Evolutionary conservation across 2,888 invertebrate species (phyloP).

Genomic region (Ichneumoninae sp.): DNA sequence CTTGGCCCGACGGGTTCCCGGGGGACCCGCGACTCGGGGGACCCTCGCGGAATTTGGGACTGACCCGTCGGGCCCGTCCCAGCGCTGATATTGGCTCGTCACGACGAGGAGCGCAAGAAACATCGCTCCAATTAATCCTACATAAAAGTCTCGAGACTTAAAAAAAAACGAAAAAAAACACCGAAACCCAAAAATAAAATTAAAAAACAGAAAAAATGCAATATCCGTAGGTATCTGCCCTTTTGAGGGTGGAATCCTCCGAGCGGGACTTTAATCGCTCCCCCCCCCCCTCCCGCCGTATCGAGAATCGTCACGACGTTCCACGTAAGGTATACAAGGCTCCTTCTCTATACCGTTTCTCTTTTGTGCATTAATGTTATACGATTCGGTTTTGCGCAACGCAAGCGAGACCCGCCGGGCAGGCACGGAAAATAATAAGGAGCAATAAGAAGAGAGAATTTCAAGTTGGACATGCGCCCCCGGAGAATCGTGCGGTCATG

Average conservation of each 20-base stretch:
- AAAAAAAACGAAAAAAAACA: neutral
- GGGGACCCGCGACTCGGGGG: neutral
- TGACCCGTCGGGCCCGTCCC: constrained; percentile 23
- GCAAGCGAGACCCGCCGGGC: neutral
- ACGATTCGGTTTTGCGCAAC: constrained; percentile 35
- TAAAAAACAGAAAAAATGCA: neutral
- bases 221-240: neutral
- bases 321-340: constrained; percentile 29
- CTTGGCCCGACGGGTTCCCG: constrained; percentile 9
- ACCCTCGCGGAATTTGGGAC: constrained; percentile 18
- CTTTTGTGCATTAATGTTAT: neutral
- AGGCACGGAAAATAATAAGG: constrained; percentile 13
- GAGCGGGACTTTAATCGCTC: constrained; percentile 15
- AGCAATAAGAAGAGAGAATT: constrained; percentile 58
- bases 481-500: constrained; percentile 53
- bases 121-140: constrained; percentile 20
- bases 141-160: constrained; percentile 15
- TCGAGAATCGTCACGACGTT: constrained; percentile 53
- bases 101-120: constrained; percentile 17
- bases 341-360: neutral
- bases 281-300: constrained; percentile 3
- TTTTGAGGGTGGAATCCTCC: neutral
- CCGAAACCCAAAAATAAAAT: neutral
- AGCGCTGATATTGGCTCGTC: constrained; percentile 28
- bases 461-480: constrained; percentile 62